Conservation (phyloP, 2,797 vertebrate genomes). For the Betta splendens region DNA sequence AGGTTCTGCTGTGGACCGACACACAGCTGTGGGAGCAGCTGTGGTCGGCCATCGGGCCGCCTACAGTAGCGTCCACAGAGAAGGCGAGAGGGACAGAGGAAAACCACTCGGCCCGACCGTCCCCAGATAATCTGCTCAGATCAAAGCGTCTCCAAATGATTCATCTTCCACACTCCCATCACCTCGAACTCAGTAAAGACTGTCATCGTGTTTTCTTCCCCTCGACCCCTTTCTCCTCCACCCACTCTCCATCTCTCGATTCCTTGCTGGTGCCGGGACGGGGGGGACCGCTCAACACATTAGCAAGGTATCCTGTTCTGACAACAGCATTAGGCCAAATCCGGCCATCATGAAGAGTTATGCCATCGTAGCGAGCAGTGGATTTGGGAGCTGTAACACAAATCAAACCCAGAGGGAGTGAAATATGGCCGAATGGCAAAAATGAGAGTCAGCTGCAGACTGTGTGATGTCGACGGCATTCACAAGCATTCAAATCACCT, state of each 20-base stretch:
- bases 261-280: slow-evolving; percentile 19
- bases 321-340: slow-evolving; percentile 74
- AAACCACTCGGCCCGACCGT: slow-evolving; percentile 23
- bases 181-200: slow-evolving; percentile 31
- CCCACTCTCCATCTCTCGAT: slow-evolving; percentile 3
- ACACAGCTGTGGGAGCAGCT: slow-evolving; percentile 80
- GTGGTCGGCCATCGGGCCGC: slow-evolving; percentile 61
- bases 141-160: slow-evolving; percentile 45
- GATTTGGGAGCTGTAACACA: slow-evolving; percentile 61
- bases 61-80: slow-evolving; percentile 20
- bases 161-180: slow-evolving; percentile 30
- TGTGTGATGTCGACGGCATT: too few species aligned
- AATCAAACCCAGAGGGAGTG: slow-evolving; percentile 66
- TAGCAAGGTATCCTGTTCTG: slow-evolving; percentile 70
- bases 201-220: slow-evolving; percentile 6
- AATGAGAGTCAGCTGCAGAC: too few species aligned
- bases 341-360: slow-evolving; percentile 75
- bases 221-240: not conserved
- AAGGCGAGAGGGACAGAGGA: not conserved
- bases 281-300: slow-evolving; percentile 65
- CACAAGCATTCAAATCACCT: too few species aligned
- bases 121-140: slow-evolving; percentile 41
- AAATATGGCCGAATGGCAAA: slow-evolving; percentile 4
- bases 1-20: slow-evolving; percentile 56
- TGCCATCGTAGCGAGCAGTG: slow-evolving; percentile 49